These are phyloP conservation scores for Leptinotarsa haldemani DNA, from an alignment of 2,888 invertebrate genomes.

Conservation along the genomic window DNA sequence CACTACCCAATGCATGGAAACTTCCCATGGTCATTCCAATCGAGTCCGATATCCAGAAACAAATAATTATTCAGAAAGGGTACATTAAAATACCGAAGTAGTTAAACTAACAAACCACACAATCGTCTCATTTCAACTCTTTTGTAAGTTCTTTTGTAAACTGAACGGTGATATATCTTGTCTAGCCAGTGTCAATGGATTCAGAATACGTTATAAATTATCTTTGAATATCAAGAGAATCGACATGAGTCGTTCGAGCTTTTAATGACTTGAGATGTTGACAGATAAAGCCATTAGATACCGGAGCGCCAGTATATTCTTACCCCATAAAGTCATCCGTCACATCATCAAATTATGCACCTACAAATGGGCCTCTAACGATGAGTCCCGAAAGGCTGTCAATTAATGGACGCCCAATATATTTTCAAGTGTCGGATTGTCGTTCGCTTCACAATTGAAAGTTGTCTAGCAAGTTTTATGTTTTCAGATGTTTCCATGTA, in stretches of 20 bases:
- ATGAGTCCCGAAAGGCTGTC: background rate
- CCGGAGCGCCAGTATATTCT: slow-evolving; percentile 6
- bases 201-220: slow-evolving; percentile 19
- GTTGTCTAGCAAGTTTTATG: background rate
- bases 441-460: slow-evolving; percentile 4
- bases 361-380: slow-evolving; percentile 7
- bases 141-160: slow-evolving; percentile 16
- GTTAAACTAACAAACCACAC: slow-evolving; percentile 11
- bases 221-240: slow-evolving; percentile 19
- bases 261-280: slow-evolving; percentile 17
- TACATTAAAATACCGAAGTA: background rate
- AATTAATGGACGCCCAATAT: slow-evolving; percentile 12
- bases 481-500: background rate
- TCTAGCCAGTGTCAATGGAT: slow-evolving; percentile 20
- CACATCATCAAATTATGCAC: slow-evolving; percentile 16
- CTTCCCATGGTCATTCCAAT: too few species aligned
- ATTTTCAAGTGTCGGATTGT: slow-evolving; percentile 3
- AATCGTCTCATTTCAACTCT: slow-evolving; percentile 1
- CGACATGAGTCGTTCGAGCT: slow-evolving; percentile 8
- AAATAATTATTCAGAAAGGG: slow-evolving; percentile 4
- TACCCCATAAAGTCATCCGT: slow-evolving; percentile 12
- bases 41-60: background rate
- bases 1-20: too few species aligned
- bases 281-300: slow-evolving; percentile 17
- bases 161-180: slow-evolving; percentile 19